phyloP scores from a whole-genome alignment of 2,797 vertebrate genomes.

The Iguana delicatissima region DNA sequence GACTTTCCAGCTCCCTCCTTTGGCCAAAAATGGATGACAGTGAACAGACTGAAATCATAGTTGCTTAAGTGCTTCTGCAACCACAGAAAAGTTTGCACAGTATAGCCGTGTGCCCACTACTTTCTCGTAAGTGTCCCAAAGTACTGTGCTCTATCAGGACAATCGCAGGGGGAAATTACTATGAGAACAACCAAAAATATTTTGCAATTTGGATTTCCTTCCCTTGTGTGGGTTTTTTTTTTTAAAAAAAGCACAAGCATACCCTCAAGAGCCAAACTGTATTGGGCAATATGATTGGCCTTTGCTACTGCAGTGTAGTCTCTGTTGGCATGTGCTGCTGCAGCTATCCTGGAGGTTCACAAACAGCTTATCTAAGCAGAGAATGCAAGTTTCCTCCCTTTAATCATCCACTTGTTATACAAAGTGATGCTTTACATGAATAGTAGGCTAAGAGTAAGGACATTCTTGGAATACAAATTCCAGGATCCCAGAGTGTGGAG shows the following conservation, averaged over 20 bases:
- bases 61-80: not conserved
- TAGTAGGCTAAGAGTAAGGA: not conserved
- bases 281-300: not conserved
- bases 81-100: not conserved
- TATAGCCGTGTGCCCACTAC: not conserved
- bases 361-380: conserved; percentile 9
- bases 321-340: not conserved
- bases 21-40: not conserved
- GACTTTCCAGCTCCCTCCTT: not conserved
- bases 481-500: not conserved
- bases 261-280: not conserved
- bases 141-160: not conserved
- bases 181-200: not conserved
- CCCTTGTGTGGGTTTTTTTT: not conserved
- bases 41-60: not conserved
- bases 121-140: not conserved
- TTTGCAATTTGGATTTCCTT: not conserved
- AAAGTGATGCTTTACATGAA: not conserved
- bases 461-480: too few relatives aligned
- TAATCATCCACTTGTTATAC: not conserved
- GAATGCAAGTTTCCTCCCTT: not conserved
- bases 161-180: not conserved
- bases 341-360: conserved; percentile 1
- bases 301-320: not conserved
- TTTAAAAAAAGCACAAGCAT: not conserved